phyloP scores from a whole-genome alignment of 2,113 vertebrate genomes.

The Uropsilus gracilis region DNA sequence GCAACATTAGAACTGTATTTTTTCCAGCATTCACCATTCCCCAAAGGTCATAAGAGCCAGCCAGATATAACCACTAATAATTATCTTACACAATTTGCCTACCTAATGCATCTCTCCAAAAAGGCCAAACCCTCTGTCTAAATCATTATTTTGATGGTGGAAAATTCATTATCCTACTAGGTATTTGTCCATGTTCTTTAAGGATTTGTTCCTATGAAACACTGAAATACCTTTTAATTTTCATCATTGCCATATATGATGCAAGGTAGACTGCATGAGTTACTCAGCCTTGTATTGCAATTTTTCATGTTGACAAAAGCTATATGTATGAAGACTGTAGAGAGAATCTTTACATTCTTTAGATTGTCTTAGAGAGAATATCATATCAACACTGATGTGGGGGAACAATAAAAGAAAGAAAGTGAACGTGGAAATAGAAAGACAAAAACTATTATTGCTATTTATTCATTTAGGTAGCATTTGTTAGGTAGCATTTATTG shows the following conservation, averaged over 20 bases:
- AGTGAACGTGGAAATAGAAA: background rate
- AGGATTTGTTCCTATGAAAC: background rate
- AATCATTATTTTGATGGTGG: background rate
- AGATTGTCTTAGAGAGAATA: background rate
- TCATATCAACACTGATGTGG: background rate
- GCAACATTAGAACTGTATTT: background rate
- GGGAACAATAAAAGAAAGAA: background rate
- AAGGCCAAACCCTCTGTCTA: background rate
- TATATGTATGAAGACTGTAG: background rate
- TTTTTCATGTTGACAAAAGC: slow-evolving; percentile 25
- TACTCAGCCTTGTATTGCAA: background rate
- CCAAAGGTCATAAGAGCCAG: background rate
- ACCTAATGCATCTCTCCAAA: background rate
- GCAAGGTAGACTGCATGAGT: background rate
- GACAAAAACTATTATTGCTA: background rate
- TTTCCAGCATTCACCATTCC: background rate
- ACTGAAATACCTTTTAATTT: background rate
- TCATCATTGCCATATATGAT: background rate
- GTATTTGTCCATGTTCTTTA: slow-evolving; percentile 42
- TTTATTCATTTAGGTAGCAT: background rate
- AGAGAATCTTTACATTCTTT: no score
- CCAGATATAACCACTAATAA: background rate
- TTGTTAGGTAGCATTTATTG: slow-evolving; percentile 39
- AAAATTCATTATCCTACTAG: slow-evolving; percentile 24
- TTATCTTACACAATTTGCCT: slow-evolving; percentile 3